These are phyloP conservation scores for Bilobella aurantiaca DNA, from an alignment of 1,140 invertebrate species.

Conservation along the genomic window DNA sequence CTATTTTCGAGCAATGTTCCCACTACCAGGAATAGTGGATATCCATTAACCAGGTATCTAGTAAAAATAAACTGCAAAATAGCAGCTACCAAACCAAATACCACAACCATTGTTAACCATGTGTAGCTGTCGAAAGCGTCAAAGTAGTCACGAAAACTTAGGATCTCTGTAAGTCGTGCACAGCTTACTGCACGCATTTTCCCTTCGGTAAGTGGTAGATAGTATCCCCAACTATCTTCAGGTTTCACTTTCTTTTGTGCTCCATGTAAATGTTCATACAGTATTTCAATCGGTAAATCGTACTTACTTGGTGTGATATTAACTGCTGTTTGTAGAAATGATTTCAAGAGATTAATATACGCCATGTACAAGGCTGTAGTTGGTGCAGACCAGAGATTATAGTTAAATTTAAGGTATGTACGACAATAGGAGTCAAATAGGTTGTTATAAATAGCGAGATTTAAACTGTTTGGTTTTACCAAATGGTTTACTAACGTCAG, in stretches of 20 bases:
- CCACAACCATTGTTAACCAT: neutral
- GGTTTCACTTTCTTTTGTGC: neutral
- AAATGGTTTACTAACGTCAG: too few relatives aligned
- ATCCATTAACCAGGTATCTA: neutral
- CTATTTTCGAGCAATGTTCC: neutral
- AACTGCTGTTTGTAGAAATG: too few relatives aligned
- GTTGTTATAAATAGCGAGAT: too few relatives aligned
- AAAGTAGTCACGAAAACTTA: neutral
- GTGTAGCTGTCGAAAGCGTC: neutral
- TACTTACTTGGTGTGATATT: neutral
- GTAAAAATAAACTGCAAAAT: neutral
- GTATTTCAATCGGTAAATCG: neutral
- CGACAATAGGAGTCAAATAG: too few relatives aligned
- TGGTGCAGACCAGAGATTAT: too few relatives aligned
- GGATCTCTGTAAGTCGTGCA: neutral
- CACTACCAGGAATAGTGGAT: neutral
- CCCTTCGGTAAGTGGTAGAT: neutral
- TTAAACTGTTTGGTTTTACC: too few relatives aligned
- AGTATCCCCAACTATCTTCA: neutral
- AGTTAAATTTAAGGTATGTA: too few relatives aligned
- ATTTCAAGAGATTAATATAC: too few relatives aligned
- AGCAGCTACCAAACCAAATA: neutral
- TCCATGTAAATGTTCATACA: neutral
- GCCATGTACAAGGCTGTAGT: too few relatives aligned
- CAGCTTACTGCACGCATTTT: neutral